Conservation (phyloP, 2,113 vertebrate genomes). For the Cnemophilus loriae region DNA sequence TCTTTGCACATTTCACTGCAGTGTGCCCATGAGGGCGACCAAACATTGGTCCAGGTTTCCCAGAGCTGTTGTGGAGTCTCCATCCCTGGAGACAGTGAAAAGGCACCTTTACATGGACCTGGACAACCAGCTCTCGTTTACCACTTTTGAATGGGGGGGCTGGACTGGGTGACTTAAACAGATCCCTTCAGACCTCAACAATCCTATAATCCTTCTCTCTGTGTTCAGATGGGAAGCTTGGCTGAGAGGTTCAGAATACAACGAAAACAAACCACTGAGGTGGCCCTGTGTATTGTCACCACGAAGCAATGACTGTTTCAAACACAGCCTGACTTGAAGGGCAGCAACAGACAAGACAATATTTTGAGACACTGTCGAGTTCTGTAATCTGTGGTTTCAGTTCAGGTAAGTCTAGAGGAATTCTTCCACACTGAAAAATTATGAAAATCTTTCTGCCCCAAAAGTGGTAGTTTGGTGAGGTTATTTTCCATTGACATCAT, state of each 20-base stretch:
- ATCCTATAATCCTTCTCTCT: neutral
- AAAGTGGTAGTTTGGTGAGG: rapidly evolving
- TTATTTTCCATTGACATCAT: neutral
- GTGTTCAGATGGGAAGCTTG: neutral
- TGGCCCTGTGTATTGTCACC: neutral
- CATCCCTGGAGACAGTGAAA: neutral
- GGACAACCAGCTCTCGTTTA: neutral
- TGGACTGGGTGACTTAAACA: neutral
- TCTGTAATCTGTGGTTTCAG: neutral
- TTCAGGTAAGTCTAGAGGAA: neutral
- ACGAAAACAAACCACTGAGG: neutral
- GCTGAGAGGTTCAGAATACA: neutral
- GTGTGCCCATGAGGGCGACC: rapidly evolving
- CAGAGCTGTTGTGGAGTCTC: neutral
- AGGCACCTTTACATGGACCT: neutral
- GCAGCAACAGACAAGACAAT: neutral
- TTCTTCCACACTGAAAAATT: neutral
- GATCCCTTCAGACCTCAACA: neutral
- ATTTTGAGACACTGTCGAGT: rapidly evolving
- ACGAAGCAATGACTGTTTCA: neutral
- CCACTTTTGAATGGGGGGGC: rapidly evolving
- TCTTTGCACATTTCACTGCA: neutral
- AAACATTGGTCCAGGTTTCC: neutral
- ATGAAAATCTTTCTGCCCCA: neutral
- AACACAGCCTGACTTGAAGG: neutral